These are phyloP conservation scores for Tanytarsus gracilentus DNA, from an alignment of 2,888 invertebrate species.

Conservation along the genomic window DNA sequence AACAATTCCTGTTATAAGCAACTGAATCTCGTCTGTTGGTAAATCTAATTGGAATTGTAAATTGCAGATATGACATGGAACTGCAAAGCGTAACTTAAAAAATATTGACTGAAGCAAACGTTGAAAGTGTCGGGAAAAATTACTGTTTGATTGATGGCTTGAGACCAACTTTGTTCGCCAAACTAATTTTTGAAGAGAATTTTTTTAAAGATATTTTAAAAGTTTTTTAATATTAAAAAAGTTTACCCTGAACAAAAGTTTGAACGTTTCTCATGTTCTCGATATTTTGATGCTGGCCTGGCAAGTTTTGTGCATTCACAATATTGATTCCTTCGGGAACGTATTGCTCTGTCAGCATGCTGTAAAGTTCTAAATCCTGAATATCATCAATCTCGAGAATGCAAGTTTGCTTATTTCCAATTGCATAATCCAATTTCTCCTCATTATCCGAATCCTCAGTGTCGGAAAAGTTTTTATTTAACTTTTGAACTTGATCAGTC, in stretches of 20 bases:
- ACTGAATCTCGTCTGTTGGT: conserved; percentile 68
- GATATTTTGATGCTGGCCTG: conserved; percentile 55
- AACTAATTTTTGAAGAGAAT: conserved; percentile 40
- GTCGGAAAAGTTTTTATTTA: conserved; percentile 40
- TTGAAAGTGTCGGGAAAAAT: conserved; percentile 49
- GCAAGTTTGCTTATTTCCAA: conserved; percentile 71
- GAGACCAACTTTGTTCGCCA: conserved; percentile 56
- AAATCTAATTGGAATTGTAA: conserved; percentile 74
- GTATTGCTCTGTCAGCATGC: conserved; percentile 61
- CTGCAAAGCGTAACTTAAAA: conserved; percentile 81
- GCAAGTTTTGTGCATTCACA: conserved; percentile 67
- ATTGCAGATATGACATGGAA: conserved; percentile 76
- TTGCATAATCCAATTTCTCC: conserved; percentile 56
- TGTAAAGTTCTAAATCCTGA: conserved; percentile 68
- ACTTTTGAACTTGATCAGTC: conserved; percentile 33
- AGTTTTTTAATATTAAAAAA: not conserved
- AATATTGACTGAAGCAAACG: conserved; percentile 62
- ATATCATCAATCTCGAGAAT: conserved; percentile 76
- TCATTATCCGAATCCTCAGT: conserved; percentile 61
- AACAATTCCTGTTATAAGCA: conserved; percentile 68
- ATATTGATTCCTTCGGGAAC: conserved; percentile 70
- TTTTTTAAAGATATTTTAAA: not conserved
- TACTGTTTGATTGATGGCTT: conserved; percentile 43
- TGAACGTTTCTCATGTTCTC: conserved; percentile 62
- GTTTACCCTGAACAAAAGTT: conserved; percentile 53